Base-by-base conservation (phyloP, 2,888 invertebrate species). In the Osmoderma eremita region DNA sequence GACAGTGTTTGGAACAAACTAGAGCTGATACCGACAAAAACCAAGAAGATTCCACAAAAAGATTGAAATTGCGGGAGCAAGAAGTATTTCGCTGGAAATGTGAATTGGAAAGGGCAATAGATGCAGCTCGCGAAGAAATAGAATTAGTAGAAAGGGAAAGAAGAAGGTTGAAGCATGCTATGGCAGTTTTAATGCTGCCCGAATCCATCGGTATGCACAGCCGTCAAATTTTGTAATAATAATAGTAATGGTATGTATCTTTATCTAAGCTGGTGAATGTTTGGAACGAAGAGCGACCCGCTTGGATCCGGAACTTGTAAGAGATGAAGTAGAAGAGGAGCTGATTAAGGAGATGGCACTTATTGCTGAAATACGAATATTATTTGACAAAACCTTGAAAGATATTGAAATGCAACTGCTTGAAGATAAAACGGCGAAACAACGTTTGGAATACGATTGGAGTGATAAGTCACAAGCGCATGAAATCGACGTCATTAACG, bases 401-500 rank as follows among this genome's bases (percentile, higher is more conserved):
- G 87, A 89, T 75, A 88, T 93, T 24, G 89, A 91, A 71, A 84
- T 86, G 39, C 92, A 93, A 80, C 83, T 92, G 77, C 78, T 87
- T 24, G 88, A 91, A 73, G 90, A 94, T 76, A 91, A 92, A 76
- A 89, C 92, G 13, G 90, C 91, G 0, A 95, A 96, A 78, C 88
- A 91, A 72, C 87, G 90, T 48, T 84, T 96, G 67, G 96, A 97
- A 82, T 91, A 89, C 76, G 95, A 96, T 79, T 96, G 95, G 94
- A 94, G 94, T 75, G 94, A 96, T 78, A 97, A 97, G 83, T 87
- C 87, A 67, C 89, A 92, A 78, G 88, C 94, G 0, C 90, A 92
- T 75, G 88, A 90, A 72, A 89, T 93, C 2, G 95, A 95, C 75
- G 82, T 90, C 0, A 81, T 82, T 0, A 91, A 91, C 78, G 84